These are phyloP conservation scores for Brachyhypopomus occidentalis DNA, from an alignment of 2,113 vertebrate species.

Conservation along the genomic window DNA sequence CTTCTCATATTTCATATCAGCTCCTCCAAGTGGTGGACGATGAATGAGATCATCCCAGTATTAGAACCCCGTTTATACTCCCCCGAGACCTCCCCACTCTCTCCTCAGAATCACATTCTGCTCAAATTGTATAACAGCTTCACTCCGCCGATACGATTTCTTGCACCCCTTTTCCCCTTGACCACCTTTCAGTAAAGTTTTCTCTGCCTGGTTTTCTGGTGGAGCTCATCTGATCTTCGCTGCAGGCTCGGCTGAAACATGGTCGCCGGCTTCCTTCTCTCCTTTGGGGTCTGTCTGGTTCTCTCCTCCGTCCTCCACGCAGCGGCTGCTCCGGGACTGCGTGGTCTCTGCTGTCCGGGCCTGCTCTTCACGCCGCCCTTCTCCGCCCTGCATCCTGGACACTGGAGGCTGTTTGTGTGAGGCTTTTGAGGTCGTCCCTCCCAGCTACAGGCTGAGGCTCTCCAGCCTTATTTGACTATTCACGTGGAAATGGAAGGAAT, in stretches of 20 bases:
- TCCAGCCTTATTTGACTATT: not conserved
- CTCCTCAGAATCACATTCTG: constrained; percentile 35
- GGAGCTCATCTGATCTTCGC: not conserved
- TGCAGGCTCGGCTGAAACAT: not conserved
- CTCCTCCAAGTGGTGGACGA: constrained; percentile 17
- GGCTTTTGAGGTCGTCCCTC: not conserved
- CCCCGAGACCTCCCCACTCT: constrained; percentile 15
- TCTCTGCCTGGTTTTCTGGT: not conserved
- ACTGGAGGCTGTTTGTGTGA: not conserved
- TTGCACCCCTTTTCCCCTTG: not conserved
- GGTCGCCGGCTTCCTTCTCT: not conserved
- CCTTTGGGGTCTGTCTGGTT: not conserved
- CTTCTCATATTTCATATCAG: constrained; percentile 8
- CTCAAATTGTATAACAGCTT: constrained; percentile 12
- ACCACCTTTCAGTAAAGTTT: not conserved
- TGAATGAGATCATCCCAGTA: constrained; percentile 37
- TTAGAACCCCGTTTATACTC: constrained; percentile 19
- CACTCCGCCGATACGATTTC: constrained; percentile 18
- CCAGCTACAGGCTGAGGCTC: not conserved
- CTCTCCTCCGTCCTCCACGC: not conserved
- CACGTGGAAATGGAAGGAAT: constrained; percentile 1
- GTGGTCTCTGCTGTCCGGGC: not conserved
- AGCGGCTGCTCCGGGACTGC: not conserved
- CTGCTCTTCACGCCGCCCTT: not conserved
- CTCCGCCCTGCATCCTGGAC: not conserved